Evolutionary conservation across 2,888 invertebrate species (phyloP).

Genomic region (Gerris lacustris): DNA sequence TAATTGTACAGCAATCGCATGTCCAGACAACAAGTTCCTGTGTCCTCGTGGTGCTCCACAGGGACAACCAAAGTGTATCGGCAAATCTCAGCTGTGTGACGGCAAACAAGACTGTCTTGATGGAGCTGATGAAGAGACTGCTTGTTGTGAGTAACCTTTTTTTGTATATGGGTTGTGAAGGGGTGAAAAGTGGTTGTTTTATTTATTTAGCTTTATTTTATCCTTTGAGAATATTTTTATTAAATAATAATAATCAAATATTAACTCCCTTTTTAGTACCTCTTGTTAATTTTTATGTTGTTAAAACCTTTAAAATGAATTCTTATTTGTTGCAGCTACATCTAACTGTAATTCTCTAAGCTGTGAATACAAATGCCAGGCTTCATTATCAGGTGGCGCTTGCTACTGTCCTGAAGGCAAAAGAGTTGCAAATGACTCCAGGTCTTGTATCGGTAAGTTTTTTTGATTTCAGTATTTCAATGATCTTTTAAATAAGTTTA

Average conservation of each 20-base stretch:
- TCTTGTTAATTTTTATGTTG: not conserved
- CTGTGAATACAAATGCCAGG: constrained; percentile 84
- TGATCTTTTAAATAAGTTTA: constrained; percentile 6
- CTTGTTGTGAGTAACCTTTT: constrained; percentile 63
- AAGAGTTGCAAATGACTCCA: constrained; percentile 66
- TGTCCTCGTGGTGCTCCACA: constrained; percentile 65
- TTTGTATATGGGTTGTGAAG: not conserved
- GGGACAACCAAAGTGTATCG: constrained; percentile 73
- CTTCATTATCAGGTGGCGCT: constrained; percentile 75
- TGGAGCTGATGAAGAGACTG: constrained; percentile 74
- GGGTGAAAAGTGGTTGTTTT: too few relatives aligned
- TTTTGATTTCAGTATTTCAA: not conserved
- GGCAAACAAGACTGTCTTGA: constrained; percentile 84
- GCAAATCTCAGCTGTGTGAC: constrained; percentile 77
- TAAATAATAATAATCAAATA: not conserved
- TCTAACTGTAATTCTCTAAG: constrained; percentile 68
- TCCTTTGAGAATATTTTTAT: too few relatives aligned
- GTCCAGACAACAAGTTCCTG: constrained; percentile 81
- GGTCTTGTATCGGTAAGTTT: constrained; percentile 59
- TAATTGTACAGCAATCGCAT: constrained; percentile 75
- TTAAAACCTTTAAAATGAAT: not conserved
- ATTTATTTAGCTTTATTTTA: too few relatives aligned
- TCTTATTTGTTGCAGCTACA: constrained; percentile 46
- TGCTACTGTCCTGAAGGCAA: constrained; percentile 83
- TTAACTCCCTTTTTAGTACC: constrained; percentile 14